These are phyloP conservation scores for Hyposoter dolosus DNA, from an alignment of 2,888 invertebrate genomes.

Conservation along the genomic window DNA sequence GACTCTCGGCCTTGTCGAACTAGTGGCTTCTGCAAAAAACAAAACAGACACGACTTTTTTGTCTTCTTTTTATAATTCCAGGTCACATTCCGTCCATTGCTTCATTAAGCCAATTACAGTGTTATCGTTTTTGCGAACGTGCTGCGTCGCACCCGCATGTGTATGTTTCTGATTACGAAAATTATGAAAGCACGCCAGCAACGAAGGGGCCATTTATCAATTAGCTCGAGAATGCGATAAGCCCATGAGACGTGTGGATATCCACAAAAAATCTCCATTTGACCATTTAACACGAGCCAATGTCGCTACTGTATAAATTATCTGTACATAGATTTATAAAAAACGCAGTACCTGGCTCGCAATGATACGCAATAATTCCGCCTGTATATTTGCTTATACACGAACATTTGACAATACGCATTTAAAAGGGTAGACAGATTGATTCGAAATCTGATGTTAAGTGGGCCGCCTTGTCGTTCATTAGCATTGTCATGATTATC, in stretches of 20 bases:
- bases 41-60: neutral
- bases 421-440: neutral
- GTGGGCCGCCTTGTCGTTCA: neutral
- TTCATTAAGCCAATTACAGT: neutral
- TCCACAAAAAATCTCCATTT: slow-evolving; percentile 33
- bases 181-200: slow-evolving; percentile 21
- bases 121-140: neutral
- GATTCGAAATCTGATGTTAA: neutral
- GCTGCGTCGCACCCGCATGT: neutral
- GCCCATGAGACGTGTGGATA: slow-evolving; percentile 33
- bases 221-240: slow-evolving; percentile 48
- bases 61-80: neutral
- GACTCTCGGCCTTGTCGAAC: neutral
- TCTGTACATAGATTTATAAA: neutral
- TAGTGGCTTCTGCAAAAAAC: neutral
- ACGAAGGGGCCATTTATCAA: slow-evolving; percentile 19
- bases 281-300: slow-evolving; percentile 27
- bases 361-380: slow-evolving; percentile 27
- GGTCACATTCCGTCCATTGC: neutral
- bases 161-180: slow-evolving; percentile 27
- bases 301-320: neutral
- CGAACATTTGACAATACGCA: neutral
- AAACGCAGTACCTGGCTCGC: neutral
- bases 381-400: neutral
- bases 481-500: neutral